Evolutionary conservation across 2,797 vertebrate genomes (phyloP).

Genomic region (Novumbra hubbsi): DNA sequence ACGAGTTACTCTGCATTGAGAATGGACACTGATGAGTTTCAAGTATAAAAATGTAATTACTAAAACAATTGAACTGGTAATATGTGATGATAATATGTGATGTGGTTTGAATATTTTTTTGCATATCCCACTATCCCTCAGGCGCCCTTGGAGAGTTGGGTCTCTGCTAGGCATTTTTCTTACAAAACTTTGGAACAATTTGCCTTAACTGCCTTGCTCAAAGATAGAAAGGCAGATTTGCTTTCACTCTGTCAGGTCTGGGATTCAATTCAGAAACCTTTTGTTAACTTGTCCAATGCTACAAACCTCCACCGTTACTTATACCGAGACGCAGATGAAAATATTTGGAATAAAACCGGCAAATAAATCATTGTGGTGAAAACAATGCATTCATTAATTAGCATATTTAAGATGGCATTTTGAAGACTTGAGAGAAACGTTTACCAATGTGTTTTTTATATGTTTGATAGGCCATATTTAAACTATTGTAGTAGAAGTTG

Average conservation of each 20-base stretch:
- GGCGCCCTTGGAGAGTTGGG: no score
- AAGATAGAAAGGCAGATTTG: no score
- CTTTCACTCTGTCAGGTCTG: no score
- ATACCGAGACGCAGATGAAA: background rate
- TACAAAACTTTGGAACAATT: no score
- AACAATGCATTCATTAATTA: background rate
- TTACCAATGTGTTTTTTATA: background rate
- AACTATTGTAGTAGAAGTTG: slow-evolving; percentile 28
- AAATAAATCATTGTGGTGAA: background rate
- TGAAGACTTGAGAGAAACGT: background rate
- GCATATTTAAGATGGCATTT: background rate
- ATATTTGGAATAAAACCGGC: background rate
- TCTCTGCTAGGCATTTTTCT: no score
- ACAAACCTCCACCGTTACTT: no score
- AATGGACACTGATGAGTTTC: background rate
- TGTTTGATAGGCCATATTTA: slow-evolving; percentile 28
- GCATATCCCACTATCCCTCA: no score
- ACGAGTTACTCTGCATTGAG: background rate
- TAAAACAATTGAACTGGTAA: background rate
- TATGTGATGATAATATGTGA: no score
- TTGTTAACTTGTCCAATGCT: no score
- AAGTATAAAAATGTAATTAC: background rate
- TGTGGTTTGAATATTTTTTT: no score
- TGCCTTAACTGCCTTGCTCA: no score
- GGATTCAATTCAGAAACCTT: no score